These are phyloP conservation scores for Anneissia japonica DNA, from an alignment of 35 echinoderm and acorn worm genomes.

Conservation along the genomic window DNA sequence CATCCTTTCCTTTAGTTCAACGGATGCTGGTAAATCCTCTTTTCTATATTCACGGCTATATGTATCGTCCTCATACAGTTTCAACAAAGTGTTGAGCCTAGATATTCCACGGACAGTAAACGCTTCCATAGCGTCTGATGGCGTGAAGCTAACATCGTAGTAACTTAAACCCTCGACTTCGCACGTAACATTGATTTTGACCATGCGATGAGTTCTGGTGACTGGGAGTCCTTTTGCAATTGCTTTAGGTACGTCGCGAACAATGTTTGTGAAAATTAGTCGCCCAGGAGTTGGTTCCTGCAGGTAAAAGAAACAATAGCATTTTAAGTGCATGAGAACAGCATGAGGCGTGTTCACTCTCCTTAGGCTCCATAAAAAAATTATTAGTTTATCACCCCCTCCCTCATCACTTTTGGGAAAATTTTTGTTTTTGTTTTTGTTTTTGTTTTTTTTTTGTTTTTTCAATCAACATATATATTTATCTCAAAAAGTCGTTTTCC, in stretches of 20 bases:
- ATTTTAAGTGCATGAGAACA: too few relatives aligned
- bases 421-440: too few relatives aligned
- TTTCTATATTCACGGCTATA: neutral
- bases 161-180: neutral
- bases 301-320: too few relatives aligned
- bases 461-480: too few relatives aligned
- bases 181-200: neutral
- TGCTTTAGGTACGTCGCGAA: neutral
- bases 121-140: neutral
- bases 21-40: neutral
- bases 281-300: neutral
- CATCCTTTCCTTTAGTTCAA: neutral
- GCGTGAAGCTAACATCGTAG: neutral
- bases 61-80: neutral
- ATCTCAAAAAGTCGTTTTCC: too few relatives aligned
- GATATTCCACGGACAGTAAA: neutral
- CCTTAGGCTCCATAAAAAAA: too few relatives aligned
- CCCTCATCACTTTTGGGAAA: too few relatives aligned
- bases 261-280: neutral
- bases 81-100: neutral
- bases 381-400: too few relatives aligned
- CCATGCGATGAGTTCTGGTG: neutral
- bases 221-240: neutral
- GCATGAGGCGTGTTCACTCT: too few relatives aligned
- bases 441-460: too few relatives aligned